Conservation (phyloP, 2,797 vertebrate genomes). For the Poecilia velifera region DNA sequence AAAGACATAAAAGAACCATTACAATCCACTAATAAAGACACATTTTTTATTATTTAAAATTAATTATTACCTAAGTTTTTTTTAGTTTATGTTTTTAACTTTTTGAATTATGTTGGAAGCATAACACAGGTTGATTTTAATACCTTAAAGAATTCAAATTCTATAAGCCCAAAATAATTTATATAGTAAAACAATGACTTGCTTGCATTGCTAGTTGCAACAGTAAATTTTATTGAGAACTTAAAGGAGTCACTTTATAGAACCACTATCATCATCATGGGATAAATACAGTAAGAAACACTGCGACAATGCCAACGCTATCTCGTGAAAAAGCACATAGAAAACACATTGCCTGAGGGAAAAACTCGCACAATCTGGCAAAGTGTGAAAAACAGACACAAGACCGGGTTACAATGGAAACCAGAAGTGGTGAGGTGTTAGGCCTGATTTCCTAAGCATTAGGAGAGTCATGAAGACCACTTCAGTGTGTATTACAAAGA, state of each 20-base stretch:
- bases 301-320: neutral
- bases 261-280: neutral
- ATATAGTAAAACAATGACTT: neutral
- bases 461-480: neutral
- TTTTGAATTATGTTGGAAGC: neutral
- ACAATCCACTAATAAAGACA: neutral
- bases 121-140: neutral
- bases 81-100: neutral
- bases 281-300: slow-evolving; percentile 2
- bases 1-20: neutral
- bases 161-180: neutral
- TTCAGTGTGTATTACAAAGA: slow-evolving; percentile 12
- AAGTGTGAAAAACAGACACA: neutral
- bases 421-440: slow-evolving; percentile 10
- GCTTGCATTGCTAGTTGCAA: neutral
- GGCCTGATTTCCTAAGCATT: slow-evolving; percentile 1
- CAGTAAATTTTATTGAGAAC: neutral
- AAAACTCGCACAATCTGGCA: neutral
- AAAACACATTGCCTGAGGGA: slow-evolving; percentile 1
- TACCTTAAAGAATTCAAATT: neutral
- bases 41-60: neutral
- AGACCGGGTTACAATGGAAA: neutral
- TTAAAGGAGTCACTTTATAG: neutral
- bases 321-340: slow-evolving; percentile 23
- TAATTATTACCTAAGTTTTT: neutral